Base-by-base conservation (phyloP, 2,888 invertebrate species). In the Rugalucina vietnamica region DNA sequence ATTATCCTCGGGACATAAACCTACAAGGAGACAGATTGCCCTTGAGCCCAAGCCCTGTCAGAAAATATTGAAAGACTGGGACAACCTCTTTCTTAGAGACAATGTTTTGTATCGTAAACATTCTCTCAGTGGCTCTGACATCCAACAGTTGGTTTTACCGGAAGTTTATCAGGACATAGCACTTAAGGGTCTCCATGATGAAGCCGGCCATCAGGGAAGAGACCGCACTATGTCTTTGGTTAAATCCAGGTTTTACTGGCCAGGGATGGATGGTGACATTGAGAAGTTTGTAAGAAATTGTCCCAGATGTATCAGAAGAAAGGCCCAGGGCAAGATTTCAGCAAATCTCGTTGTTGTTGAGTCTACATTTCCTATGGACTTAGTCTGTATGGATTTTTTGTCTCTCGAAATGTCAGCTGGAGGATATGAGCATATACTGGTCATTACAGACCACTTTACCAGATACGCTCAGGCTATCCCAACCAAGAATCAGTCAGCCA, bases 391-490 rank as follows among this genome's bases (percentile, higher is more conserved):
- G 4, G 71, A 36, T 39, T 71, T 71, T 24, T 39, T 71, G n/a
- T 39, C 37, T 36, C 10, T 71, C 1, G 71, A 36, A 24, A 71
- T 8, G n/a, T 8, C 36, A 1, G 36, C 4, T 14, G 36, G 36
- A n/a, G n/a, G n/a, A n/a, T n/a, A n/a, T n/a, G n/a, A n/a, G n/a
- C n/a, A n/a, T n/a, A n/a, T n/a, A n/a, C n/a, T n/a, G n/a, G n/a
- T n/a, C n/a, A n/a, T n/a, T 29, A 71, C 71, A 24, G 71, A 71
- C n/a, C 71, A 71, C 5, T 71, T 71, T 8, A 71, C 71, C 4
- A 36, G 71, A n/a, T 71, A 71, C n/a, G 71, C 71, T 4, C 71
- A 71, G 27, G 71, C 71, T 24, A 27, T 71, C 24, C 37, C 71
- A 5, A 71, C 34, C n/a, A n/a, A 37, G 21, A 71, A 71, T 27